These are phyloP conservation scores for Alectoris magna DNA, from an alignment of 2,797 vertebrate genomes.

Conservation along the genomic window DNA sequence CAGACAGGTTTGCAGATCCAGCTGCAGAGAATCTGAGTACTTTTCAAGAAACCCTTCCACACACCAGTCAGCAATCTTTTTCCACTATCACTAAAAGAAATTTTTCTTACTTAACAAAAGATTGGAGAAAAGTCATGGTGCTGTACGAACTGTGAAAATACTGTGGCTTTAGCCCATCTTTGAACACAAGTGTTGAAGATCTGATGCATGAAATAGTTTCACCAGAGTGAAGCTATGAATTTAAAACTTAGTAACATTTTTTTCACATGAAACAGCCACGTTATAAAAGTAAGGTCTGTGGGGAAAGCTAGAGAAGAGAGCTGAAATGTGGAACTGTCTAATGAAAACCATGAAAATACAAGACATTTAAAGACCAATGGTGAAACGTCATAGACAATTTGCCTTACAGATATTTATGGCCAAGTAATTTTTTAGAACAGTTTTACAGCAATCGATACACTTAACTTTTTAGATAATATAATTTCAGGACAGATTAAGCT, in stretches of 20 bases:
- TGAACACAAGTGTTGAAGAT: neutral
- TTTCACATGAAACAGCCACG: neutral
- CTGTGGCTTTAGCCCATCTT: neutral
- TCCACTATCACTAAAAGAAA: neutral
- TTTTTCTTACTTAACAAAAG: neutral
- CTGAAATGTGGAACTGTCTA: neutral
- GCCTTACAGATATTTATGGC: fast-evolving
- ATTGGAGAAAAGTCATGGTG: neutral
- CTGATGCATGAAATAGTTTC: neutral
- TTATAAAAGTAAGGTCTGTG: neutral
- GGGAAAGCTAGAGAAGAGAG: neutral
- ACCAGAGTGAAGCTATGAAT: neutral
- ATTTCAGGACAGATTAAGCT: neutral
- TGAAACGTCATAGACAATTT: neutral
- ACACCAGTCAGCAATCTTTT: neutral
- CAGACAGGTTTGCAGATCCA: neutral
- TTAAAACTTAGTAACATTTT: neutral
- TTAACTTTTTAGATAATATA: neutral
- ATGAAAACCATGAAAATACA: neutral
- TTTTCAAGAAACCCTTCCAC: neutral
- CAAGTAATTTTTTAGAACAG: neutral
- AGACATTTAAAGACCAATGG: neutral
- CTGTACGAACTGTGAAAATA: neutral
- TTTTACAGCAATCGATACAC: neutral
- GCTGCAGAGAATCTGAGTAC: neutral